phyloP scores from a whole-genome alignment of 2,888 invertebrate genomes.

The Yponomeuta malinellus region DNA sequence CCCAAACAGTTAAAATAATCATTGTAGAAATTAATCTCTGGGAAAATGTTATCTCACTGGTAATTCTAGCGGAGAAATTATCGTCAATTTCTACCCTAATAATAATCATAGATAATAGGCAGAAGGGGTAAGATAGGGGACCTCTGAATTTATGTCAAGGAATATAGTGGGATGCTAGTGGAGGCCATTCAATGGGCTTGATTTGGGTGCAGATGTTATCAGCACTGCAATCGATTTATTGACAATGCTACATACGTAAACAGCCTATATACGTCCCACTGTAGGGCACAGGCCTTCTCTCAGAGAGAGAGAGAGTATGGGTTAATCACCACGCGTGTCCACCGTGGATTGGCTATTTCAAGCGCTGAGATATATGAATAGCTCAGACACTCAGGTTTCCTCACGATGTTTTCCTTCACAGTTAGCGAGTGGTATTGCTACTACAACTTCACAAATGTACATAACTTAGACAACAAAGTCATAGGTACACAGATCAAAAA shows the following conservation, averaged over 20 bases:
- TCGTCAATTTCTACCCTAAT: not conserved
- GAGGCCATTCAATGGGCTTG: not conserved
- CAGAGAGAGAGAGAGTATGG: no score
- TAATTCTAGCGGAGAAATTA: not conserved
- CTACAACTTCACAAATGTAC: no score
- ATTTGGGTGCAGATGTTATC: not conserved
- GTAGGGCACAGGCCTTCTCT: no score
- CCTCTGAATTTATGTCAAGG: not conserved
- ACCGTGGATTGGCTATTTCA: no score
- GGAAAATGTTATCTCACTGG: not conserved
- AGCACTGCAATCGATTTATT: not conserved
- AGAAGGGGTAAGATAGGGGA: not conserved
- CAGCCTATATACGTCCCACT: no score
- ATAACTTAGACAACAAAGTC: no score
- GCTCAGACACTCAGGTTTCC: no score
- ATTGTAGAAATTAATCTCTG: slow-evolving; percentile 1
- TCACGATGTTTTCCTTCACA: no score
- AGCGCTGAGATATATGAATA: no score
- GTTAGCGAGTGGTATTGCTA: no score
- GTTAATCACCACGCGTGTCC: no score
- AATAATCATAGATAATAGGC: not conserved
- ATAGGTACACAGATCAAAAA: no score
- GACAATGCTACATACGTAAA: not conserved
- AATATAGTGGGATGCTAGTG: not conserved
- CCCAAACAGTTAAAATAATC: slow-evolving; percentile 9